Evolutionary conservation across 2,888 invertebrate species (phyloP).

Genomic region (Pachliopta kotzebuea): DNA sequence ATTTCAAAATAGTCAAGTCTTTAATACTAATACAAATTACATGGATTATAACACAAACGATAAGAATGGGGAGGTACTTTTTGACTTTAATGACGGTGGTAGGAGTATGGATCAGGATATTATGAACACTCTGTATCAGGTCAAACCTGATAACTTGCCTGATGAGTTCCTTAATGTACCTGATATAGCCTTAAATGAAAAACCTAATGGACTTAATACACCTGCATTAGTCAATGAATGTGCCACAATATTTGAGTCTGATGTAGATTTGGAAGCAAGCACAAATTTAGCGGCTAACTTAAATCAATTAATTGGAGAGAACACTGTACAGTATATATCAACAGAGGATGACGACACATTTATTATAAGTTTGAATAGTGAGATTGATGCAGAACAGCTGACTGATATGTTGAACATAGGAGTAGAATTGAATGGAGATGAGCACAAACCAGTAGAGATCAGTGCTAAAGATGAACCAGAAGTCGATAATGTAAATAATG

Average conservation of each 20-base stretch:
- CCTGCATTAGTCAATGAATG: conserved; percentile 63
- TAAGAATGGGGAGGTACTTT: conserved; percentile 54
- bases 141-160: conserved; percentile 54
- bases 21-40: conserved; percentile 52
- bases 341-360: conserved; percentile 75
- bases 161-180: conserved; percentile 59
- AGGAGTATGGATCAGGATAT: conserved; percentile 64
- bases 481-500: conserved; percentile 27
- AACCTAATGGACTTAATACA: conserved; percentile 42
- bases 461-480: conserved; percentile 11
- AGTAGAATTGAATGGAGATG: conserved; percentile 44
- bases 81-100: conserved; percentile 55
- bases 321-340: conserved; percentile 70
- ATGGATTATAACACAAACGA: conserved; percentile 52
- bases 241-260: conserved; percentile 72
- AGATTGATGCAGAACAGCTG: conserved; percentile 68
- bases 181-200: conserved; percentile 40
- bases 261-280: conserved; percentile 72
- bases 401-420: conserved; percentile 72
- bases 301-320: conserved; percentile 72
- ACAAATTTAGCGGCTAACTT: conserved; percentile 69
- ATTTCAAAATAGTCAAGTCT: conserved; percentile 62
- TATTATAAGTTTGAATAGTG: conserved; percentile 70
- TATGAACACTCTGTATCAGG: conserved; percentile 61
- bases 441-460: conserved; percentile 28